A percentile compares a stretch with the other conserved stretches of the same genome.
These are phyloP conservation scores for Spinibarbus caldwelli DNA, from an alignment of 2,797 vertebrate species.

Conservation along the genomic window DNA sequence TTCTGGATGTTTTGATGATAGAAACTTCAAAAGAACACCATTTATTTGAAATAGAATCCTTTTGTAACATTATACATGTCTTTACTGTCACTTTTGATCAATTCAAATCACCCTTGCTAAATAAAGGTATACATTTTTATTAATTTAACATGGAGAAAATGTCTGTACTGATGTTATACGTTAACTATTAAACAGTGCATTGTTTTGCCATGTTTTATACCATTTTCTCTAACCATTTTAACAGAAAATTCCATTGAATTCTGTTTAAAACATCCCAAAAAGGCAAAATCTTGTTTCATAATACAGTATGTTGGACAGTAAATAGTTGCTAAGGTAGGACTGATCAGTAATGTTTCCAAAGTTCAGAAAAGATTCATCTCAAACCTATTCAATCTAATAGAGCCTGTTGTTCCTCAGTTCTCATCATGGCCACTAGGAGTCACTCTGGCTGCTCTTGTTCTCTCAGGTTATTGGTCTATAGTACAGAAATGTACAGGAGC, in stretches of 20 bases:
- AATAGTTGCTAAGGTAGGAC: background rate
- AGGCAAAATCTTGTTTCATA: background rate
- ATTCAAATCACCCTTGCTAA: background rate
- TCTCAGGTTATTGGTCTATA: background rate
- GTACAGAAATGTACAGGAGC: background rate
- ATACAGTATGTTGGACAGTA: too few species aligned
- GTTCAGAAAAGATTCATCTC: background rate
- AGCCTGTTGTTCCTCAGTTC: background rate
- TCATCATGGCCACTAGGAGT: conserved; percentile 27
- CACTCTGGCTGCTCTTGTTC: conserved; percentile 8
- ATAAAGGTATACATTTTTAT: background rate
- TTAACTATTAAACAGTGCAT: background rate
- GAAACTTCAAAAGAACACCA: background rate
- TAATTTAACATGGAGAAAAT: background rate
- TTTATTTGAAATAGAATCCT: background rate
- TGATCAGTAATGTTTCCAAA: too few species aligned
- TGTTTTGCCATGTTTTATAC: background rate
- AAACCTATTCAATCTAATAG: background rate
- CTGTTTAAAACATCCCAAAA: background rate
- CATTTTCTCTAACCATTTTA: background rate
- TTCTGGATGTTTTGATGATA: background rate
- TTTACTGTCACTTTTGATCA: background rate
- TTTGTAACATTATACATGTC: background rate
- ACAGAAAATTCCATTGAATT: background rate
- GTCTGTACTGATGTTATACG: background rate